Evolutionary conservation across 2,113 vertebrate species (phyloP), one percentile per base, ranked within the genome.

Genomic region (Caracal caracal): DNA sequence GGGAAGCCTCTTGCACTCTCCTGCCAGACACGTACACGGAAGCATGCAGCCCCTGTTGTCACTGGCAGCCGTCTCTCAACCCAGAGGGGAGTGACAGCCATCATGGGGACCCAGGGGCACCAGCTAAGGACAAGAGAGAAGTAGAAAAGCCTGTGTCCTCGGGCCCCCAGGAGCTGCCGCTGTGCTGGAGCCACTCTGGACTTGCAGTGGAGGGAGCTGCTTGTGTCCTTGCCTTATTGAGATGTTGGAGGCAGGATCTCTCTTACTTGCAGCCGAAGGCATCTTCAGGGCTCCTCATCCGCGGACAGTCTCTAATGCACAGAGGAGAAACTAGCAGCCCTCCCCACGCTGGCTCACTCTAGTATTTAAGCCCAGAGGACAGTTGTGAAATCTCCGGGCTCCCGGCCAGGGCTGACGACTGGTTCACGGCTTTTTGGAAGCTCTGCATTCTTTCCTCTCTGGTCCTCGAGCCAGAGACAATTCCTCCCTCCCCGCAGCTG

Each of bases 401-500:
- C 47, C 40, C n/a, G 6, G 92, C 97, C 96, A 95, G 96, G 79
- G 88, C 93, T 88, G 93, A 94, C 3, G 13, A 80, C 83, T 89
- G 86, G 81, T 96, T 96, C 93, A 51, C 16, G 5, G 96, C 86
- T 93, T 80, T 96, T 94, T 94, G 79, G 96, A 93, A 96, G 73
- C 37, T 86, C 92, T 89, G 40, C 83, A 90, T 97, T 97, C 92
- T 97, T 97, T 93, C 79, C 92, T 93, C 81, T 90, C 91, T 95
- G 53, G 70, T 95, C 65, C 79, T 93, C 1, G 6, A 84, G 79
- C 94, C 92, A 93, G 73, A 96, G 83, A 92, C 82, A 63, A 91
- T 91, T 94, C 92, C 28, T 93, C 68, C 70, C 93, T 95, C 76
- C 49, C 84, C 0, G 20, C 92, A 91, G 92, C 91, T 96, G 96